Conservation (phyloP, 2,888 invertebrate species). For the Athetis lepigone region DNA sequence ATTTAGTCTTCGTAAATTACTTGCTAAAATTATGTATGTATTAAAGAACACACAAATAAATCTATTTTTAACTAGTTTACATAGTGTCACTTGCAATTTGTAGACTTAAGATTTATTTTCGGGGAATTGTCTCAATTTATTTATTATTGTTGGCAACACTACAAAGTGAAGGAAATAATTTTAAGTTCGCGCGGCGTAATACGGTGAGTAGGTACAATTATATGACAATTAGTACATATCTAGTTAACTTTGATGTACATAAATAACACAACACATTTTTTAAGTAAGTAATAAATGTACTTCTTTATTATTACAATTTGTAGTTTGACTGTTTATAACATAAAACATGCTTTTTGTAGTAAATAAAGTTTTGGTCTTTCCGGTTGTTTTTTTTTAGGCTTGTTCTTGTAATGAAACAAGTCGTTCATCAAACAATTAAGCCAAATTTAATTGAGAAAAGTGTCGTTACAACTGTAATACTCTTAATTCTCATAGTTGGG, state of each 20-base stretch:
- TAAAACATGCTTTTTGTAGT: conserved; percentile 28
- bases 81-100: conserved; percentile 28
- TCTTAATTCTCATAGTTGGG: background rate
- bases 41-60: conserved; percentile 27
- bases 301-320: conserved; percentile 18
- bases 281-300: conserved; percentile 17
- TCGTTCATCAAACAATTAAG: background rate
- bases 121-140: conserved; percentile 47
- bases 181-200: conserved; percentile 46
- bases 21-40: conserved; percentile 24
- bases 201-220: conserved; percentile 49
- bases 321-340: conserved; percentile 24
- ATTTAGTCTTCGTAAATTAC: conserved; percentile 47
- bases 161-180: conserved; percentile 38
- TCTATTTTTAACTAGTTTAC: conserved; percentile 25
- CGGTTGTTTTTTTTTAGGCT: conserved; percentile 48
- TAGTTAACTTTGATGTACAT: conserved; percentile 60
- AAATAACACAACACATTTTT: conserved; percentile 40
- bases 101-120: conserved; percentile 30
- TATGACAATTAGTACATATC: conserved; percentile 48
- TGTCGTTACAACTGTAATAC: too few relatives aligned
- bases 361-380: conserved; percentile 54
- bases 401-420: conserved; percentile 14
- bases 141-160: conserved; percentile 53
- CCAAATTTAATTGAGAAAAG: background rate